These are phyloP conservation scores for Sarcophaga subvicina DNA, from an alignment of 2,888 invertebrate species.

Conservation along the genomic window DNA sequence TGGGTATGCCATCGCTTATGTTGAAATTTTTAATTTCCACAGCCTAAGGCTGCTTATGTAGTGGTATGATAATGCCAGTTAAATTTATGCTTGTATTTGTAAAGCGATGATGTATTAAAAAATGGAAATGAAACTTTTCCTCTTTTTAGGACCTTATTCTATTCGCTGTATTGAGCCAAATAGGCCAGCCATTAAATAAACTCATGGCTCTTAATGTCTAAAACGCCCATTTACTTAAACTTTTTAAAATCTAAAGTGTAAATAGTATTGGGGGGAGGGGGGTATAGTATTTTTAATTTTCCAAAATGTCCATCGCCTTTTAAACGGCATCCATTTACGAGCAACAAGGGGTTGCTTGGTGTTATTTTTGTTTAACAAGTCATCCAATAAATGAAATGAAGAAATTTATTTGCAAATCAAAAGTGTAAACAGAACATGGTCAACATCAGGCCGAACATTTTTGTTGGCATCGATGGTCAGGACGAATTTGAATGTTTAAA, in stretches of 20 bases:
- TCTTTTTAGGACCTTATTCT: neutral
- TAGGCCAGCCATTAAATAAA: neutral
- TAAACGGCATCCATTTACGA: neutral
- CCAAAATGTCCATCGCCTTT: slow-evolving; percentile 50
- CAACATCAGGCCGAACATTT: slow-evolving; percentile 39
- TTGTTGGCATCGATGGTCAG: slow-evolving; percentile 31
- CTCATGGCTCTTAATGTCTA: neutral
- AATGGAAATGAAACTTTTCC: neutral
- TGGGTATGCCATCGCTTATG: slow-evolving; percentile 66
- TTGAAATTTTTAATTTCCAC: slow-evolving; percentile 59
- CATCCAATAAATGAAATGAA: slow-evolving; percentile 67
- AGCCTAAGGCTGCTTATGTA: slow-evolving; percentile 4
- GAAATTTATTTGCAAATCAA: slow-evolving; percentile 69
- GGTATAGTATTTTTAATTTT: slow-evolving; percentile 63
- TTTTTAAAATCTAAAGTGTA: slow-evolving; percentile 6
- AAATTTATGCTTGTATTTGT: neutral
- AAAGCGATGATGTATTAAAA: neutral
- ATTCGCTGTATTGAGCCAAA: neutral
- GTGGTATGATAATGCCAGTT: neutral
- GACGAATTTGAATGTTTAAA: slow-evolving; percentile 46
- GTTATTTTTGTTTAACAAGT: slow-evolving; percentile 61
- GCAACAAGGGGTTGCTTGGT: neutral
- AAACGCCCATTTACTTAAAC: slow-evolving; percentile 48
- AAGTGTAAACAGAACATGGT: slow-evolving; percentile 63
- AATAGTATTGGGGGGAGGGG: slow-evolving; percentile 33